A percentile compares a stretch with the other conserved stretches of the same genome.
phyloP scores from a whole-genome alignment of 2,888 invertebrate genomes.

The Orchestes rusci region DNA sequence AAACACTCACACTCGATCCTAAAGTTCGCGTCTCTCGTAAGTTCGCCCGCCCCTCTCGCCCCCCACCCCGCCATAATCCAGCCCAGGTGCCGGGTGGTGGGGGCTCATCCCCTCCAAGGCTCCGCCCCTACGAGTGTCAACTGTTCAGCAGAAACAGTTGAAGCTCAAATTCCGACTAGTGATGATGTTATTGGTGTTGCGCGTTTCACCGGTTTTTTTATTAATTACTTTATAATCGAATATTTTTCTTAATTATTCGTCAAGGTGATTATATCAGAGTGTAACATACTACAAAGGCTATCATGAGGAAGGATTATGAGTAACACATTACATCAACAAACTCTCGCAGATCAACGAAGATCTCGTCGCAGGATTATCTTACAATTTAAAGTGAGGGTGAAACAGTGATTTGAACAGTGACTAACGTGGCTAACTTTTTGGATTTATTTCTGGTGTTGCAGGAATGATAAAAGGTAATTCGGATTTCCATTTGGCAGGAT shows the following conservation, averaged over 20 bases:
- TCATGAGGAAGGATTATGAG: too few relatives aligned
- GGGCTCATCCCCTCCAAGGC: slow-evolving; percentile 42
- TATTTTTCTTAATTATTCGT: slow-evolving; percentile 7
- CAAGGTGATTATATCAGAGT: slow-evolving; percentile 2
- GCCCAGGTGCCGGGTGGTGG: slow-evolving; percentile 40
- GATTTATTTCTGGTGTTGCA: slow-evolving; percentile 19
- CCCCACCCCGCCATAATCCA: slow-evolving; percentile 30
- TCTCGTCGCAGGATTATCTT: too few relatives aligned
- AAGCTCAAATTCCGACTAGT: slow-evolving; percentile 44
- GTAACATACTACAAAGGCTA: too few relatives aligned
- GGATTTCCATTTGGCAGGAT: too few relatives aligned
- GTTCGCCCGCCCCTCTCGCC: slow-evolving; percentile 11
- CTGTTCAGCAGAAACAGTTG: slow-evolving; percentile 45
- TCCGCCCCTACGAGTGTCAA: slow-evolving; percentile 46
- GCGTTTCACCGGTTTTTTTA: slow-evolving; percentile 20
- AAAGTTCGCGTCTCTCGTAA: slow-evolving; percentile 19
- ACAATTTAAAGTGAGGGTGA: slow-evolving; percentile 4
- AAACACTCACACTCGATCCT: slow-evolving; percentile 22
- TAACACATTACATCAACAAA: too few relatives aligned
- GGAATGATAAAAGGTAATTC: slow-evolving; percentile 24
- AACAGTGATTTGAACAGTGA: slow-evolving; percentile 11
- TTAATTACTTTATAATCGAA: slow-evolving; percentile 16
- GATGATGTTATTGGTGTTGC: slow-evolving; percentile 32
- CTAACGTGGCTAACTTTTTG: slow-evolving; percentile 17
- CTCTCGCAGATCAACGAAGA: too few relatives aligned